Evolutionary conservation across 37 sponge, comb jelly and placozoan species (phyloP), one percentile per base, ranked within the genome.

Genomic region (Beroe forskalii): DNA sequence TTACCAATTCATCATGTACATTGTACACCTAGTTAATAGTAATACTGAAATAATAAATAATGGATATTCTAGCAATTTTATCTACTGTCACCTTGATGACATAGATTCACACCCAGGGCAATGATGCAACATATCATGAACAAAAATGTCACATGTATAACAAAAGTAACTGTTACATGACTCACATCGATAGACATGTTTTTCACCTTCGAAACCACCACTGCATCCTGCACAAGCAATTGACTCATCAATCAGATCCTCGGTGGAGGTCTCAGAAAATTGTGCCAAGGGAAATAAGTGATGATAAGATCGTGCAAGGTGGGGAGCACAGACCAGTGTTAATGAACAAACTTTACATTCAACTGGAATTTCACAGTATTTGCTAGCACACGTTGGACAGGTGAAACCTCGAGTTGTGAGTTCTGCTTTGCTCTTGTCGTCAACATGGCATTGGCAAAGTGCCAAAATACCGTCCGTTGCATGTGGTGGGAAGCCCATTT

Each of bases 301-400:
- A 72, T 95, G 95, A 69, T 97, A 95, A 23, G 97, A 97, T 24
- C 97, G 92, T 24, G 97, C 95, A 25, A 97, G 91, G 72, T 97
- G 97, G 23, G 97, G 96, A 0, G 97, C 97, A 30, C 92, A 89
- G 19, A 97, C 97, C 22, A 97, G 90, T 0, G 94, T 95, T 42
- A 97, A 91, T 0, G 93, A 93, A 89, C 97, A 96, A 25, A 91
- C 92, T 76, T 90, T 92, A 62, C 98, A 97, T 55, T 95, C 95
- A 31, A 97, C 94, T 0, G 98, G 98, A 4, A 97, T 92, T 39
- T 95, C 98, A 92, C 95, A 95, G 62, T 97, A 97, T 89, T 95
- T 97, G 72, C 92, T 91, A 9, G 91, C 67, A 89, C 98, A 97
- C 95, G 86, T 80, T 32, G 86, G 86, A 48, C 86, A 80, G 30